Evolutionary conservation across 37 sponge, comb jelly and placozoan species (phyloP).

Genomic region (Ephydatia muelleri): DNA sequence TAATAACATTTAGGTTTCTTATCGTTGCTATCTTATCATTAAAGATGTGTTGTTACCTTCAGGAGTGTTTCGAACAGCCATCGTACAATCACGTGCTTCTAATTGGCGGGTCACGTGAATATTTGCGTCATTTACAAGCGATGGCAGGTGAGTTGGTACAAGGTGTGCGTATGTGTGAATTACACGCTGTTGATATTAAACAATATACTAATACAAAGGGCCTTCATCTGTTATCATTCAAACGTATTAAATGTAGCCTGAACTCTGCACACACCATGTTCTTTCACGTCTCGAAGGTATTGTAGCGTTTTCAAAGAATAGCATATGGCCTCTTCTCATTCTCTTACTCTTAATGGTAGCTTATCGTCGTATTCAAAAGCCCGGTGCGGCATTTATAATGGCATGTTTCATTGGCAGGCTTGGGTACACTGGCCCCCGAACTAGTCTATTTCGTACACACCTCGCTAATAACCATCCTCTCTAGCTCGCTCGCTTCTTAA

Average conservation of each 20-base stretch:
- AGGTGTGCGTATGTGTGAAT: not conserved
- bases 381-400: too few relatives aligned
- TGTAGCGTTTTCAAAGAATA: too few relatives aligned
- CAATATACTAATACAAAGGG: not conserved
- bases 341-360: not conserved
- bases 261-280: not conserved
- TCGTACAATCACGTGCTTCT: not conserved
- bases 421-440: too few relatives aligned
- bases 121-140: not conserved
- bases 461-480: too few relatives aligned
- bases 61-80: not conserved
- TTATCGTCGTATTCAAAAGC: too few relatives aligned
- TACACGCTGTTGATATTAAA: not conserved
- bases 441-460: too few relatives aligned
- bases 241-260: too few relatives aligned
- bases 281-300: not conserved
- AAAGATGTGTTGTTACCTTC: not conserved
- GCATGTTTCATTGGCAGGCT: too few relatives aligned
- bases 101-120: not conserved
- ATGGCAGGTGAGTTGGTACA: not conserved
- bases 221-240: too few relatives aligned
- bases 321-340: not conserved
- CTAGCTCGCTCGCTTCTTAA: too few relatives aligned
- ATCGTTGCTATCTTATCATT: too few relatives aligned
- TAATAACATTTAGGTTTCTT: too few relatives aligned